Base-by-base conservation (phyloP, 2,888 invertebrate genomes). In the Acrobeloides nanus region DNA sequence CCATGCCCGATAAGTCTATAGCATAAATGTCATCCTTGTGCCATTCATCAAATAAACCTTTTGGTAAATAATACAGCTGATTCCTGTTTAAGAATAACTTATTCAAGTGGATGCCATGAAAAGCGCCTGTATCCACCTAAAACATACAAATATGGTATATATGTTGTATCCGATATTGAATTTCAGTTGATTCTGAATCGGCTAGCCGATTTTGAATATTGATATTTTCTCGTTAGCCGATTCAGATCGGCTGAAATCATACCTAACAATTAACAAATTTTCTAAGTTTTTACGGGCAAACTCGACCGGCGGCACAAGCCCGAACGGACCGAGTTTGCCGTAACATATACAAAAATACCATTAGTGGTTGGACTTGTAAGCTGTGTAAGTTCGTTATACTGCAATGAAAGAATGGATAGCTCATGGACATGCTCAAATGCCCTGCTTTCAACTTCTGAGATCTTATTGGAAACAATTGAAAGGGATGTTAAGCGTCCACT, bases 321-420 rank as follows among this genome's bases (percentile, higher is more conserved):
- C n/a, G n/a, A n/a, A n/a, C n/a, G n/a, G n/a, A n/a, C n/a, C n/a
- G n/a, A n/a, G n/a, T n/a, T n/a, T n/a, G n/a, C n/a, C n/a, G n/a
- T n/a, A n/a, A n/a, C n/a, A n/a, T n/a, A n/a, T n/a, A n/a, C n/a
- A n/a, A n/a, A n/a, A n/a, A n/a, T n/a, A n/a, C n/a, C n/a, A n/a
- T n/a, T n/a, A n/a, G n/a, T n/a, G n/a, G n/a, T n/a, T n/a, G n/a
- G n/a, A n/a, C n/a, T n/a, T n/a, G n/a, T n/a, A n/a, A n/a, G n/a
- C n/a, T n/a, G 51, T 12, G 61, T 59, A 15, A 76, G 53, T 7
- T 66, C 58, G 59, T 77, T 77, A 53, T 70, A 66, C 53, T 72
- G 74, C 20, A 77, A 59, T 23, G 76, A 61, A 8, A 77, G 60
- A 0, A 74, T 68, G 42, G 66, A 58, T 5, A 64, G 46, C 12